Percentiles rank a stretch among this genome's conserved stretches.
Evolutionary conservation across 2,113 vertebrate genomes (phyloP).

Genomic region (Pachypanchax playfairii): DNA sequence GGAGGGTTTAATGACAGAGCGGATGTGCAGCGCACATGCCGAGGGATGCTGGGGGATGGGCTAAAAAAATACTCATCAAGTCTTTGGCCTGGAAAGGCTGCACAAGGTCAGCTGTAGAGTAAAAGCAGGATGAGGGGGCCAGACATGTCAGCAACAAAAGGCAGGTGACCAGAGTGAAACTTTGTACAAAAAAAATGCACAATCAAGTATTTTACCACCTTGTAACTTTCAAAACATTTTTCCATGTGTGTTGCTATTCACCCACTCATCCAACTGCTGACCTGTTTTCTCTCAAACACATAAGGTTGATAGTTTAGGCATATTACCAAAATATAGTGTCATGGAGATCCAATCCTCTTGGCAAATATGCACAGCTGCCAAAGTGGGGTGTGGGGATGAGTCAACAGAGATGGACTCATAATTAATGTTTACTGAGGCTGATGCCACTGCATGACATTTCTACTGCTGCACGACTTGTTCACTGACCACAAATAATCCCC

Average conservation of each 20-base stretch:
- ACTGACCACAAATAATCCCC: slow-evolving; percentile 67
- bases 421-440: slow-evolving; percentile 84
- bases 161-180: slow-evolving; percentile 67
- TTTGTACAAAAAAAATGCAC: slow-evolving; percentile 35
- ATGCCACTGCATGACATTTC: slow-evolving; percentile 81
- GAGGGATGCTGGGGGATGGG: slow-evolving; percentile 70
- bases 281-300: slow-evolving; percentile 52
- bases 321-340: slow-evolving; percentile 74
- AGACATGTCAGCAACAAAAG: slow-evolving; percentile 73
- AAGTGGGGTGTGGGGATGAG: slow-evolving; percentile 73
- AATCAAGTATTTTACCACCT: slow-evolving; percentile 3
- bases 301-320: slow-evolving; percentile 53
- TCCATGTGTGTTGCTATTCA: slow-evolving; percentile 17
- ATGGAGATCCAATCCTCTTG: slow-evolving; percentile 79
- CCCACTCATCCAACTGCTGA: slow-evolving; percentile 10
- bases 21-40: slow-evolving; percentile 72
- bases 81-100: slow-evolving; percentile 77
- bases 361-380: slow-evolving; percentile 86
- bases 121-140: slow-evolving; percentile 56
- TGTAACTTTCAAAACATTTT: background rate
- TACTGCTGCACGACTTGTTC: slow-evolving; percentile 65
- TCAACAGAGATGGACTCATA: slow-evolving; percentile 81
- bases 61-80: slow-evolving; percentile 78
- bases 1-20: slow-evolving; percentile 81
- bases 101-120: slow-evolving; percentile 72